A percentile compares a stretch with the other conserved stretches of the same genome.
phyloP scores from a whole-genome alignment of 1,140 invertebrate species.

The Lucilia cuprina region DNA sequence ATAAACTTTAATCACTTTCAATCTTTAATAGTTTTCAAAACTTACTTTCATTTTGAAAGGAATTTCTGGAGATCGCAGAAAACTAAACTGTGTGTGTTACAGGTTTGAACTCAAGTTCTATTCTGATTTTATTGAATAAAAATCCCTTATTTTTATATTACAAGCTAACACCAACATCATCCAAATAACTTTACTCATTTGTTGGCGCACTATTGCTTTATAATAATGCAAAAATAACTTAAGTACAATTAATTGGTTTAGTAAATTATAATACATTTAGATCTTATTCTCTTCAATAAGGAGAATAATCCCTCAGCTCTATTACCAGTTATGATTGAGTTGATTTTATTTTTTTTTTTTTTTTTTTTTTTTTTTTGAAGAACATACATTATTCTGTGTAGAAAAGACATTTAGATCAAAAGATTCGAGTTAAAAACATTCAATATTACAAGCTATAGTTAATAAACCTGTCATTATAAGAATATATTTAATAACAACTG shows the following conservation, averaged over 20 bases:
- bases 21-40: background rate
- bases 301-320: background rate
- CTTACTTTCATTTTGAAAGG: constrained; percentile 26
- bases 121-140: background rate
- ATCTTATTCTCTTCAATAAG: background rate
- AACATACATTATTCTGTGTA: no score
- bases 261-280: background rate
- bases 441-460: background rate
- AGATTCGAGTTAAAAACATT: background rate
- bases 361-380: no score
- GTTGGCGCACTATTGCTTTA: background rate
- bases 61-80: constrained; percentile 6
- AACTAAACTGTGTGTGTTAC: constrained; percentile 24
- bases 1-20: no score
- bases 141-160: constrained; percentile 3
- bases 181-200: background rate
- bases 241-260: background rate
- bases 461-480: background rate
- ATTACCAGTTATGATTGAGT: background rate
- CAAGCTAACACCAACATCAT: constrained; percentile 15
- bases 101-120: constrained; percentile 13
- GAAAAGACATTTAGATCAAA: no score
- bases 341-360: no score
- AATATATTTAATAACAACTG: background rate
- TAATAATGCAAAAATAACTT: background rate